Evolutionary conservation across 2,113 vertebrate genomes (phyloP).

Genomic region (Pituophis catenifer): DNA sequence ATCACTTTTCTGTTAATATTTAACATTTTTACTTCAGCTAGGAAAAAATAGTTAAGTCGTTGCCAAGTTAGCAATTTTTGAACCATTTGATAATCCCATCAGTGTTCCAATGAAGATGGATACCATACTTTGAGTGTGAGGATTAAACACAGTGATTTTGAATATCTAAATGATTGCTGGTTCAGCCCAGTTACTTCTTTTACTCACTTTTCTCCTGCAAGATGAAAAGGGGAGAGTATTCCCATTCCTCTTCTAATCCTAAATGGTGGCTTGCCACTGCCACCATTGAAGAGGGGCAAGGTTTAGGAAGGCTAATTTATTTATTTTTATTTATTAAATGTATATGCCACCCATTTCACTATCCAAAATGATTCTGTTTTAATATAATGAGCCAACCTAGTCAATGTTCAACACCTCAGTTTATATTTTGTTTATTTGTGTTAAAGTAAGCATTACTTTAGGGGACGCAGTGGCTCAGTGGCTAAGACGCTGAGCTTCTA

Average conservation of each 20-base stretch:
- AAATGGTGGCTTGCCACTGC: background rate
- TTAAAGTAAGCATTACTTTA: background rate
- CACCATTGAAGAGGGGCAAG: background rate
- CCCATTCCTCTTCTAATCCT: background rate
- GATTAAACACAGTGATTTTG: background rate
- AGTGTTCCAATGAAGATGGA: background rate
- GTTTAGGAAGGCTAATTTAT: background rate
- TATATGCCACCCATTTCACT: too few species aligned
- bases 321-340: too few species aligned
- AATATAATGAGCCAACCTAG: background rate
- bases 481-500: too few species aligned
- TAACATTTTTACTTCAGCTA: background rate
- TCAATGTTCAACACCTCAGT: background rate
- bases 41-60: background rate
- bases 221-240: background rate
- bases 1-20: background rate
- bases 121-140: background rate
- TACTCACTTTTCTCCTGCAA: background rate
- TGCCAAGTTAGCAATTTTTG: background rate
- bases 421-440: background rate
- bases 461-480: too few species aligned
- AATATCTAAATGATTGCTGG: background rate
- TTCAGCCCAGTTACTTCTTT: background rate
- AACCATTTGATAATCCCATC: background rate
- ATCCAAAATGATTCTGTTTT: background rate